Base-by-base conservation (phyloP, 1,140 invertebrate species). In the Zaprionus inermis region DNA sequence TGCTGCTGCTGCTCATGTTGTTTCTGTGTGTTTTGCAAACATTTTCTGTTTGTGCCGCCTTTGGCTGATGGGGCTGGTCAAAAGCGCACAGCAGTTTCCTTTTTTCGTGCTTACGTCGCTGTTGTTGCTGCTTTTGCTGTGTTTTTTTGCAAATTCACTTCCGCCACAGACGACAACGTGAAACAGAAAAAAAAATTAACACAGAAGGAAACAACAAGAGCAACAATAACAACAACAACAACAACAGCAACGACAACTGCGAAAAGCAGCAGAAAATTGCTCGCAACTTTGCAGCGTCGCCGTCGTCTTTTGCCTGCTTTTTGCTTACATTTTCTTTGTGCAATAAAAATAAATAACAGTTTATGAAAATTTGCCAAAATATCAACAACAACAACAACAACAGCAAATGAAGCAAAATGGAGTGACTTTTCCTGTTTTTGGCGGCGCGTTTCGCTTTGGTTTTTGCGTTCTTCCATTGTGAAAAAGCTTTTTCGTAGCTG, bases 281-380 rank as follows among this genome's bases (percentile, higher is more conserved):
- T 75, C 16, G 73, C 77, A 89, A 80, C 71, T 81, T 82, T 66
- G 60, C 49, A 57, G 55, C 65, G 65, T 67, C 57, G 32, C 32
- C 32, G 32, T 32, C 32, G 32, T 38, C 36, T 38, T 74, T 61
- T 63, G 44, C 16, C 58, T 34, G n/a, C 28, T 59, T 61, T 51
- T 73, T 72, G 67, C 70, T 72, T 65, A 66, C 61, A 64, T 84
- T 85, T 85, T 80, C 70, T 81, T 86, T 79, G 72, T 86, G 82
- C 84, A 74, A 81, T 86, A 80, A 80, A 86, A 89, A 86, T 86
- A 89, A 86, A 88, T 86, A 89, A 84, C 84, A 89, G 83, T 91
- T 82, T 88, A 89, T 90, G 80, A 89, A 91, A 91, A 90, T 91
- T 90, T 90, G 86, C 86, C 86, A 90, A 90, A 86, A 85, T 72